Evolutionary conservation across 2,113 vertebrate genomes (phyloP).

Genomic region (Hemicordylus capensis): DNA sequence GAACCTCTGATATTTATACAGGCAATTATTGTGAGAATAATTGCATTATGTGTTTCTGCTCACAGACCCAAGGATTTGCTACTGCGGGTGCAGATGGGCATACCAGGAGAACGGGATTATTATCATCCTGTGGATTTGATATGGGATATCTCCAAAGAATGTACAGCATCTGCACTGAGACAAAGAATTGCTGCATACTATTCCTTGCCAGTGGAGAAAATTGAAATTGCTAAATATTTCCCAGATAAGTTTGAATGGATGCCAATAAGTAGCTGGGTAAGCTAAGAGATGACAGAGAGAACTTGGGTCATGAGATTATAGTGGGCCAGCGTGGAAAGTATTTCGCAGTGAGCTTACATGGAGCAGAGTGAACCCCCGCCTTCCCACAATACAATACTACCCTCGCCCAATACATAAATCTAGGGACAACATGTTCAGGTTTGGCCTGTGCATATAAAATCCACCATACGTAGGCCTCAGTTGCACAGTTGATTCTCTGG

Average conservation of each 20-base stretch:
- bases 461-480: too few species aligned
- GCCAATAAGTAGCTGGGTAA: constrained; percentile 88
- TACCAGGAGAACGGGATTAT: constrained; percentile 84
- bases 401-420: too few species aligned
- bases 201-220: constrained; percentile 83
- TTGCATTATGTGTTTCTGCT: not conserved
- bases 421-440: too few species aligned
- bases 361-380: too few species aligned
- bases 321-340: too few species aligned
- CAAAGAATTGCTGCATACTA: constrained; percentile 81
- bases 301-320: not conserved
- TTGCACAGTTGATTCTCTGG: too few species aligned
- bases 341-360: too few species aligned
- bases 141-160: constrained; percentile 85
- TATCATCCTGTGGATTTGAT: constrained; percentile 80
- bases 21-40: not conserved
- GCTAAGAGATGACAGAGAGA: not conserved
- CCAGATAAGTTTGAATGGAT: constrained; percentile 90
- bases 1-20: not conserved
- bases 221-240: constrained; percentile 91
- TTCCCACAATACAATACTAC: too few species aligned
- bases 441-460: too few species aligned
- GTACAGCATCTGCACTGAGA: constrained; percentile 79
- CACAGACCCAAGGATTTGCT: constrained; percentile 85
- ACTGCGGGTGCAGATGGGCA: constrained; percentile 83